Percentiles rank a stretch among this genome's conserved stretches.
Conservation (phyloP, 2,797 vertebrate genomes). For the Dermochelys coriacea region DNA sequence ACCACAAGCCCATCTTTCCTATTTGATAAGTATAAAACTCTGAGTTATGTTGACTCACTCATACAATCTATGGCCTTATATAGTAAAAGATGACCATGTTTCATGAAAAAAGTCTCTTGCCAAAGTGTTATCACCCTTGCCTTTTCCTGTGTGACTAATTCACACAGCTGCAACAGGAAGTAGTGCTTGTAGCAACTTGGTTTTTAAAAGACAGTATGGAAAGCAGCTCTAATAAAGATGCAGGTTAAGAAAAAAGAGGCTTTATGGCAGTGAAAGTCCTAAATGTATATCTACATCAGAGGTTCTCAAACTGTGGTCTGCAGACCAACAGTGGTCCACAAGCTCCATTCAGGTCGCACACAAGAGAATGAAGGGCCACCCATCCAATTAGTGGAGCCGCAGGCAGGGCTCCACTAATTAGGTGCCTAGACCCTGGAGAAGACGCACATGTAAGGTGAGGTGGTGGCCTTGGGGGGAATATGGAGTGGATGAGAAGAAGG, state of each 20-base stretch:
- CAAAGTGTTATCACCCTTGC: background rate
- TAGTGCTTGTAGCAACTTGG: conserved; percentile 9
- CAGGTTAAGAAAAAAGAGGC: background rate
- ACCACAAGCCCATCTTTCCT: background rate
- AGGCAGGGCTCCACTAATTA: no score
- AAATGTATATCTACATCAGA: background rate
- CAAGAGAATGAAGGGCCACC: no score
- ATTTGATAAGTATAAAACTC: background rate
- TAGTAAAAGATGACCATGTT: background rate
- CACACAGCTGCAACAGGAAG: conserved; percentile 34
- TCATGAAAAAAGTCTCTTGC: background rate
- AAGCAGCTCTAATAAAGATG: background rate
- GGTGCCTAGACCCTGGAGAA: no score
- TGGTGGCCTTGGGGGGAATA: no score
- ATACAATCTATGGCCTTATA: background rate
- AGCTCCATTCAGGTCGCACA: no score
- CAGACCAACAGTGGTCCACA: no score
- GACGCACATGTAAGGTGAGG: no score
- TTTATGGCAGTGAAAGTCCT: background rate
- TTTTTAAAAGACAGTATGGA: conserved; percentile 54
- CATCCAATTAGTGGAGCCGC: no score
- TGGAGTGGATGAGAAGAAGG: no score
- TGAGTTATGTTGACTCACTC: background rate
- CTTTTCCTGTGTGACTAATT: conserved; percentile 49
- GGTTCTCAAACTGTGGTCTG: no score